A percentile compares a stretch with the other conserved stretches of the same genome.
phyloP scores from a whole-genome alignment of 2,113 vertebrate genomes.

The Cynocephalus volans region DNA sequence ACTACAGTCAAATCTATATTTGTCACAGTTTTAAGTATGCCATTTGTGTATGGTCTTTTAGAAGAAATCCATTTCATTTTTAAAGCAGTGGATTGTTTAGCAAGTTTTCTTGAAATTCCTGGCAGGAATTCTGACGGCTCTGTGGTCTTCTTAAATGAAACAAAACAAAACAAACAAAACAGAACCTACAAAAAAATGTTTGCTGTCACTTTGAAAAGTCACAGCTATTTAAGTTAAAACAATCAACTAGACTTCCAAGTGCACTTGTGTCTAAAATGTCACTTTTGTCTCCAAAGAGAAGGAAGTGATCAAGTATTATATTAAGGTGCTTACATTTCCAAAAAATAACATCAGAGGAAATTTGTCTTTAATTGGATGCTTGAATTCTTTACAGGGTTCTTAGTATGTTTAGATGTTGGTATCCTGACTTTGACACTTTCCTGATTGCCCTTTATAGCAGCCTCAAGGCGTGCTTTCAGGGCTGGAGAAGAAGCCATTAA shows the following conservation, averaged over 20 bases:
- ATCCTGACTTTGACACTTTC: conserved; percentile 91
- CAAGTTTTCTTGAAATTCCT: conserved; percentile 70
- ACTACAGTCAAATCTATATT: conserved; percentile 58
- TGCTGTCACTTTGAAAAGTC: conserved; percentile 70
- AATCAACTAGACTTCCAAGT: conserved; percentile 67
- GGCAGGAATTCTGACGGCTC: conserved; percentile 67
- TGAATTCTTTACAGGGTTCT: conserved; percentile 89
- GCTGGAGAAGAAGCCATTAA: conserved; percentile 93
- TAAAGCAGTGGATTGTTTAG: conserved; percentile 68
- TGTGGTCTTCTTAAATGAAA: conserved; percentile 64
- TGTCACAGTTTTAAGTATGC: neutral
- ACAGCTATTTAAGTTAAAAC: conserved; percentile 55
- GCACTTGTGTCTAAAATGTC: conserved; percentile 76
- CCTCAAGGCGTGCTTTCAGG: conserved; percentile 95
- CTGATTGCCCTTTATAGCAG: conserved; percentile 95
- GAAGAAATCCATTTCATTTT: conserved; percentile 74
- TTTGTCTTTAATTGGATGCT: conserved; percentile 97
- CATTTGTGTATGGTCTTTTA: conserved; percentile 56
- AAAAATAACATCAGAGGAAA: conserved; percentile 91
- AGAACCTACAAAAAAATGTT: neutral
- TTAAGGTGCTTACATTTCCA: conserved; percentile 72
- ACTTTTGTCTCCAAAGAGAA: conserved; percentile 75
- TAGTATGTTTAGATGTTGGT: conserved; percentile 83
- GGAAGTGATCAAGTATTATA: conserved; percentile 67
- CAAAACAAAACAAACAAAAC: neutral